A percentile compares a stretch with the other conserved stretches of the same genome.
These are phyloP conservation scores for Stictonetta naevosa DNA, from an alignment of 2,113 vertebrate genomes.

Conservation along the genomic window DNA sequence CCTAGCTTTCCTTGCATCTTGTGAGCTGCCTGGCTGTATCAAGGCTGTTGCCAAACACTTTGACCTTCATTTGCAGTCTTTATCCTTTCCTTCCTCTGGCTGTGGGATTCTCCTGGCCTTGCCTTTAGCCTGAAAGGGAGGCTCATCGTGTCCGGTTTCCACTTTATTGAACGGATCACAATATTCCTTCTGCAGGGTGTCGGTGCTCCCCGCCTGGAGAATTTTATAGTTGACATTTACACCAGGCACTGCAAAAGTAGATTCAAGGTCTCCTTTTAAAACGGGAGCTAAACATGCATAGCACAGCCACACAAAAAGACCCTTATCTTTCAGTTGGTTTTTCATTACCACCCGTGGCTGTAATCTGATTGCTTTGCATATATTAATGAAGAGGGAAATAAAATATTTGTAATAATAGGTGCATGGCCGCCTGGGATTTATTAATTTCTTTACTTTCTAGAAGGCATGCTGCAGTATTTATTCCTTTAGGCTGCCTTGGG, in stretches of 20 bases:
- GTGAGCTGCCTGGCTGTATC: background rate
- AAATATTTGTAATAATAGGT: constrained; percentile 10
- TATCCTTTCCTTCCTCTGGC: background rate
- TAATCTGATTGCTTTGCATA: constrained; percentile 56
- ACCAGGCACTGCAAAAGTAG: background rate
- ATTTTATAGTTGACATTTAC: constrained; percentile 28
- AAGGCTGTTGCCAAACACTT: background rate
- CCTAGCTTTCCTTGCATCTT: background rate
- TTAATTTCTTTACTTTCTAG: background rate
- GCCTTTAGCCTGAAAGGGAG: background rate
- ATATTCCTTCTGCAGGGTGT: background rate
- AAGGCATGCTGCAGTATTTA: background rate
- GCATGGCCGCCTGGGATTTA: background rate
- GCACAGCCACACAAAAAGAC: background rate
- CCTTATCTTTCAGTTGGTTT: constrained; percentile 38
- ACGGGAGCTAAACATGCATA: background rate
- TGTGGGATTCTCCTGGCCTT: background rate
- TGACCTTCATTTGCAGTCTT: constrained; percentile 30
- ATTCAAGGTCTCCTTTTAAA: constrained; percentile 33
- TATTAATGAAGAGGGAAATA: constrained; percentile 50
- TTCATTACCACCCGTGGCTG: constrained; percentile 51
- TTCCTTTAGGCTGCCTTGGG: background rate
- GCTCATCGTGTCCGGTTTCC: background rate
- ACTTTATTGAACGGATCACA: background rate
- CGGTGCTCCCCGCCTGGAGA: background rate